phyloP scores from a whole-genome alignment of 2,113 vertebrate species.

The Rhinoptilus africanus region DNA sequence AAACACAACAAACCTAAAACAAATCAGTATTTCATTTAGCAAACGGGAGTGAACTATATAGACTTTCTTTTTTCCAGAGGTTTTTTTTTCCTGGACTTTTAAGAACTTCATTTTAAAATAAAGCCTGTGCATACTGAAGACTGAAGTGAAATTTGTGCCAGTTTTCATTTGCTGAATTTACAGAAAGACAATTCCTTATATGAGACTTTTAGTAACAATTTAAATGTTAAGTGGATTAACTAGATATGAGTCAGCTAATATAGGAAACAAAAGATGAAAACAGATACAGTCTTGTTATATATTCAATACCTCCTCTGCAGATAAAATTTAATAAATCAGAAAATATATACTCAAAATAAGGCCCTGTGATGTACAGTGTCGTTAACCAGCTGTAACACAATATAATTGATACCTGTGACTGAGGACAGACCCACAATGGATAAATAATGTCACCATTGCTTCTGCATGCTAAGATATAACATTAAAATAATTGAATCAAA shows the following conservation, averaged over 20 bases:
- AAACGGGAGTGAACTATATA: neutral
- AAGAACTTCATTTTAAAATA: neutral
- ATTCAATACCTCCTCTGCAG: conserved; percentile 13
- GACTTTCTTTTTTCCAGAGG: neutral
- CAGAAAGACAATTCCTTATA: neutral
- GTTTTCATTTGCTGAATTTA: neutral
- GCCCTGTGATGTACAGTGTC: neutral
- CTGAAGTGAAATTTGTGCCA: neutral
- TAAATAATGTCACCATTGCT: neutral
- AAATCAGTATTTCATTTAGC: neutral
- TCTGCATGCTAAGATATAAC: neutral
- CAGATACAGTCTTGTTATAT: neutral
- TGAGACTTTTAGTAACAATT: neutral
- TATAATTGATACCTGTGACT: neutral
- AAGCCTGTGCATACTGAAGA: neutral
- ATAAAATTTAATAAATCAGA: conserved; percentile 60
- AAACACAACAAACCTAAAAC: neutral
- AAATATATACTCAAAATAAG: conserved; percentile 34
- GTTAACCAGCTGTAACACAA: conserved; percentile 2
- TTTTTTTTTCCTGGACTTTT: neutral
- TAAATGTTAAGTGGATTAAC: neutral
- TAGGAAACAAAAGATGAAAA: conserved; percentile 26
- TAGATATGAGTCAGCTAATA: conserved; percentile 28
- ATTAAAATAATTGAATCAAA: conserved; percentile 48
- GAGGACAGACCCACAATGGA: neutral